Evolutionary conservation across 2,113 vertebrate species (phyloP), one percentile per base, ranked within the genome.

Genomic region (Daubentonia madagascariensis): DNA sequence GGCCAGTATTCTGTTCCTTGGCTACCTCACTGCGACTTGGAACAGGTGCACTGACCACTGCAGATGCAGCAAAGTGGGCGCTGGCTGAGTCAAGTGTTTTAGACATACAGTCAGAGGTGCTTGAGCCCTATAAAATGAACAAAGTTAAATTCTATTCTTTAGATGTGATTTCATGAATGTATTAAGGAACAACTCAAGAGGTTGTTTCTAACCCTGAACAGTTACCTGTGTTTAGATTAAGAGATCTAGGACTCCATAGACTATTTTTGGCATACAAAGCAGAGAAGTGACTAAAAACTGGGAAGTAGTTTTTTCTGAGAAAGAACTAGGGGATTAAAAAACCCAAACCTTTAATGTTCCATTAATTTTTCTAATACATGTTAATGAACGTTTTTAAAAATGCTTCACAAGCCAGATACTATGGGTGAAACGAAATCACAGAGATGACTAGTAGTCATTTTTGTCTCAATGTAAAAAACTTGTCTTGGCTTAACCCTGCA

Each of bases 71-170:
- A 98, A 99, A 99, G 97, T 99, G 99, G 98, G 99, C 99, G 30
- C 99, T 99, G 98, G 99, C 99, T 73, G 99, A 99, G 98, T 99
- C 99, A 83, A 99, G 99, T 73, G 99, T 99, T 99, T 99, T 99
- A 57, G 99, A 99, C 98, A 99, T 98, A 63, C 99, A 99, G 98
- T 99, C 99, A 96, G 99, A 98, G 94, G 99, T 98, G 97, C 98
- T 97, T 85, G 98, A 98, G 98, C 98, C 99, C 99, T 99, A 83
- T 0, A 95, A 84, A 81, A 93, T 50, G 5, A 73, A 85, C 23
- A 48, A 57, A 93, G 83, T 12, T 48, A 95, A 75, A 92, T 13
- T 59, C 50, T 81, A 40, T 59, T 80, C 94, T 92, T 61, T n/a
- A 73, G 32, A 86, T 85, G 52, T 32, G 65, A 94, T 73, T 94